phyloP scores from a whole-genome alignment of 2,113 vertebrate genomes.

The Nerophis lumbriciformis region DNA sequence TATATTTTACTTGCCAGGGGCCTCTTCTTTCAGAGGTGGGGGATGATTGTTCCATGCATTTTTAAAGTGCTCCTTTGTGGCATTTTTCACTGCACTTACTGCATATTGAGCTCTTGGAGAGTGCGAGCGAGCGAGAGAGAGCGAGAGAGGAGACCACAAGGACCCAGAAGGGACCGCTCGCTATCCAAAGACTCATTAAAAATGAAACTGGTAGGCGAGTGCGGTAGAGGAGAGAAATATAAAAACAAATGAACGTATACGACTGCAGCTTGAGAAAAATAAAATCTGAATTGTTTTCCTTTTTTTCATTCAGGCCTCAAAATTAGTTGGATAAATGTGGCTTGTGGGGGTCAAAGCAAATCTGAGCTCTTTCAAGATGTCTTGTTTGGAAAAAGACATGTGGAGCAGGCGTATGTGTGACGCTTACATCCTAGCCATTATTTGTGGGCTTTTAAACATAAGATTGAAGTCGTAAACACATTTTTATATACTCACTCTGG shows the following conservation, averaged over 20 bases:
- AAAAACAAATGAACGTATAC: conserved; percentile 26
- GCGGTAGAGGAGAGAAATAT: conserved; percentile 25
- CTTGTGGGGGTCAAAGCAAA: conserved; percentile 24
- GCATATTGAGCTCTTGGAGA: conserved; percentile 21
- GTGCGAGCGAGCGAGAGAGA: not conserved
- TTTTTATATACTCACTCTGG: no score
- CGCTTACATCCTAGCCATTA: no score
- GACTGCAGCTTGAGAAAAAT: conserved; percentile 10
- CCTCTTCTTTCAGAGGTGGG: conserved; percentile 20
- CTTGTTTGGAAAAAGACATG: conserved; percentile 38
- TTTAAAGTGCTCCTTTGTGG: conserved; percentile 38
- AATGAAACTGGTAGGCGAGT: conserved; percentile 33
- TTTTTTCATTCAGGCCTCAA: conserved; percentile 8
- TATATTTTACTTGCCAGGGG: conserved; percentile 42
- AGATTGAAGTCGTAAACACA: no score
- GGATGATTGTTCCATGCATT: conserved; percentile 44
- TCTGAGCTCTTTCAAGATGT: conserved; percentile 28
- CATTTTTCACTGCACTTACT: conserved; percentile 39
- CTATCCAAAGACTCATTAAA: conserved; percentile 53
- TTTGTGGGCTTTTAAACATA: not conserved
- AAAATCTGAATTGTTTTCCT: conserved; percentile 18
- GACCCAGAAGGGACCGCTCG: conserved; percentile 19
- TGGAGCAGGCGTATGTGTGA: conserved; percentile 31
- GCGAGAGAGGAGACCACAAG: conserved; percentile 20
- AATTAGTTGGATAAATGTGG: conserved; percentile 33